These are phyloP conservation scores for Scaptomyza cyrtandrae DNA, from an alignment of 2,888 invertebrate species.

Conservation along the genomic window DNA sequence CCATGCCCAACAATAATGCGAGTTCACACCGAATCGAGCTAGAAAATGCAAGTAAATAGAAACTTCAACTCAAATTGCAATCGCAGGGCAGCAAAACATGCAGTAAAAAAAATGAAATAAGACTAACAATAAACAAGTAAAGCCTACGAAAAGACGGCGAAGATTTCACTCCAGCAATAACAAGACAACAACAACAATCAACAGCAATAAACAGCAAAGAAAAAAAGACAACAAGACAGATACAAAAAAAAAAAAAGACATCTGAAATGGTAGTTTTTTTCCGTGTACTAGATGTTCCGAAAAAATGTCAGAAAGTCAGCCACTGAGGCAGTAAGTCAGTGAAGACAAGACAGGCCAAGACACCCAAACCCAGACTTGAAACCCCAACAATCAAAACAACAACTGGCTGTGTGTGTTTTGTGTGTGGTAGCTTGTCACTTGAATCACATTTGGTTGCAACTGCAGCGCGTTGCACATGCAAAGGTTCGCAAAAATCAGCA, in stretches of 20 bases:
- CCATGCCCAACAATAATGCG: conserved; percentile 16
- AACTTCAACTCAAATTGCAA: conserved; percentile 64
- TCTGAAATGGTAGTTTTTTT: conserved; percentile 69
- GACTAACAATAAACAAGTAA: conserved; percentile 69
- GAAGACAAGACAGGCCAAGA: conserved; percentile 18
- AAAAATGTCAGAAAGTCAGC: conserved; percentile 73
- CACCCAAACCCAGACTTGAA: conserved; percentile 23
- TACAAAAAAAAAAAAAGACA: conserved; percentile 32
- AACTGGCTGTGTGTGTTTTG: conserved; percentile 1
- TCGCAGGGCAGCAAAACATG: conserved; percentile 13
- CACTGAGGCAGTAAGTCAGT: conserved; percentile 50
- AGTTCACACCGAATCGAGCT: conserved; percentile 65
- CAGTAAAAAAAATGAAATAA: conserved; percentile 50
- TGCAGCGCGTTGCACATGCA: conserved; percentile 24
- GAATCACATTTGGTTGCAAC: conserved; percentile 40
- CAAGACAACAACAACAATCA: conserved; percentile 24
- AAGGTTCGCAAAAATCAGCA: conserved; percentile 9
- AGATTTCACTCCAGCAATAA: conserved; percentile 66
- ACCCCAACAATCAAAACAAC: conserved; percentile 6
- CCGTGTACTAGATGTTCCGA: conserved; percentile 68
- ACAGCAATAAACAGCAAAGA: conserved; percentile 30
- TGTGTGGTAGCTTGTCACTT: conserved; percentile 58
- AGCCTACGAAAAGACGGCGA: conserved; percentile 56
- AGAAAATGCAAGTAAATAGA: conserved; percentile 78
- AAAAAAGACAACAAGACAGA: conserved; percentile 29